A percentile compares a stretch with the other conserved stretches of the same genome.
phyloP scores from a whole-genome alignment of 2,113 vertebrate species.

The Sinocyclocheilus anophthalmus region DNA sequence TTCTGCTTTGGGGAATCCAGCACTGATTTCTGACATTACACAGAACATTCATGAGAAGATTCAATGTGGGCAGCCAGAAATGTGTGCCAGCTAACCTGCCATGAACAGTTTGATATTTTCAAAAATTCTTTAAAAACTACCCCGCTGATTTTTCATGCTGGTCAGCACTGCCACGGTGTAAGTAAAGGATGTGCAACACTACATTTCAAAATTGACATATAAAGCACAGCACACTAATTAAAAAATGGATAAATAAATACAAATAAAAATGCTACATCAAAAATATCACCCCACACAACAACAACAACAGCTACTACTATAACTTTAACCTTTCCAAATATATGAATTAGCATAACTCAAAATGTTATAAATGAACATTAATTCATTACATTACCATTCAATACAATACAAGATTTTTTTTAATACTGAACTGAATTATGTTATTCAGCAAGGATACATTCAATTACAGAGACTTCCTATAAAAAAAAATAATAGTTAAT shows the following conservation, averaged over 20 bases:
- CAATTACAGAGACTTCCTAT: too few relatives aligned
- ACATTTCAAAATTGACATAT: background rate
- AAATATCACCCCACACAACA: background rate
- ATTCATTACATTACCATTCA: background rate
- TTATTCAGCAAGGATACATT: background rate
- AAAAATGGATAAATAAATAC: background rate
- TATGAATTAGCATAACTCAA: background rate
- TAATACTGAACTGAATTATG: background rate
- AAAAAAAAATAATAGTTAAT: too few relatives aligned
- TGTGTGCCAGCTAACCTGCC: conserved; percentile 32
- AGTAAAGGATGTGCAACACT: background rate
- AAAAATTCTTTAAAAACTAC: conserved; percentile 30
- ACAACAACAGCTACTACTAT: background rate
- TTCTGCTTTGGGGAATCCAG: conserved; percentile 25
- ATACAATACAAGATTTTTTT: background rate
- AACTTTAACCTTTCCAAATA: background rate
- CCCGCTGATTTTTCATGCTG: conserved; percentile 15
- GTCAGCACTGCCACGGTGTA: background rate
- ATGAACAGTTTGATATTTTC: conserved; percentile 42
- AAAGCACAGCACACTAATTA: background rate
- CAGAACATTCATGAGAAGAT: conserved; percentile 12
- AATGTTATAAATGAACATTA: background rate
- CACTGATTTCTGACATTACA: conserved; percentile 44
- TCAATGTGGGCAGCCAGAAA: conserved; percentile 31
- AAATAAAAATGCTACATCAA: too few relatives aligned